Evolutionary conservation across 2,888 invertebrate species (phyloP), one percentile per base, ranked within the genome.

Genomic region (Nymphalis urticae): DNA sequence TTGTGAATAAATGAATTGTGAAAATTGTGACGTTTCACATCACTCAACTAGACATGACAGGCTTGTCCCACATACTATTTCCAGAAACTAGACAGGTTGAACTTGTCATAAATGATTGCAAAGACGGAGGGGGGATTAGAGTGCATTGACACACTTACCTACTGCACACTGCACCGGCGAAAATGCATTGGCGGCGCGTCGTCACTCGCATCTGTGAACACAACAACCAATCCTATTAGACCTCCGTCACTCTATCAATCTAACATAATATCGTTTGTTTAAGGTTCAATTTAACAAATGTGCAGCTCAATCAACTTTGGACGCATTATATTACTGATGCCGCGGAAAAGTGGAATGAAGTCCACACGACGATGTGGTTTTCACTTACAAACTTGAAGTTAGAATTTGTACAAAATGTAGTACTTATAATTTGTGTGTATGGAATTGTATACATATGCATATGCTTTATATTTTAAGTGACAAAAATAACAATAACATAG

Each of bases 111-210:
- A 89, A 85, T 87, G 86, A 89, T 88, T 86, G 85, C 85, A 82
- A 82, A 85, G 83, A 85, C 79, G 80, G 80, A 80, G 87, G 81
- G 89, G 87, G 88, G 89, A 87, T 85, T 82, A 82, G 87, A 91
- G 92, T 91, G 89, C 92, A 90, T 90, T 88, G 92, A 87, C 92
- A 89, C 79, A 92, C 90, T 92, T 92, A 91, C 92, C 91, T 89
- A 92, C 88, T 89, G 87, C 86, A 85, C 81, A 84, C 82, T 88
- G 90, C 88, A 87, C 82, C 82, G 80, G 87, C 90, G 87, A 90
- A 90, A 90, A 80, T 89, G 89, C 90, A 87, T 80, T 81, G 83
- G 79, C 83, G 80, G 80, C 83, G 83, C 85, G 85, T 80, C 84
- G 87, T 81, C 84, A 82, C 81, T 82, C 77, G 79, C 83, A 85